Evolutionary conservation across 2,113 vertebrate species (phyloP).

Genomic region (cat (Felis catus)): DNA sequence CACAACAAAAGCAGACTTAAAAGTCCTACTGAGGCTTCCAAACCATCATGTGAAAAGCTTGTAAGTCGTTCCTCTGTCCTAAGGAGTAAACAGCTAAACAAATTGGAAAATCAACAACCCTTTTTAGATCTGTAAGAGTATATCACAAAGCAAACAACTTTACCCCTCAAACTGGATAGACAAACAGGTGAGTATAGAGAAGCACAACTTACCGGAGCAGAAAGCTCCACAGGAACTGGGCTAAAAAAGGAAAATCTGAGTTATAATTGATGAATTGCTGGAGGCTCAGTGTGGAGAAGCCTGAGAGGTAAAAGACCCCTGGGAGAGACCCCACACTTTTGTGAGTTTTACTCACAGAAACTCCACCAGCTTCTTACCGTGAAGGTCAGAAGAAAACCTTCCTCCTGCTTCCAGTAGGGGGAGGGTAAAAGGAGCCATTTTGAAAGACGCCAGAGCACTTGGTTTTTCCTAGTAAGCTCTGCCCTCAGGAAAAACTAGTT

Average conservation of each 20-base stretch:
- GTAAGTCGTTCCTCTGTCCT: too few relatives aligned
- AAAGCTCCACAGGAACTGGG: neutral
- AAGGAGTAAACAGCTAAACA: neutral
- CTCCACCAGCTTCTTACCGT: neutral
- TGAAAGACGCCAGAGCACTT: neutral
- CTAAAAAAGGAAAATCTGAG: too few relatives aligned
- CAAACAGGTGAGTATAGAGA: neutral
- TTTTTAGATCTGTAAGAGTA: neutral
- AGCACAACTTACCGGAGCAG: neutral
- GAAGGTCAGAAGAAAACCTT: fast-evolving
- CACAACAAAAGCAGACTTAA: neutral
- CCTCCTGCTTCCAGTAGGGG: neutral
- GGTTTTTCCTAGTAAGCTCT: neutral
- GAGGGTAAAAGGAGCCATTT: neutral
- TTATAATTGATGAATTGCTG: too few relatives aligned
- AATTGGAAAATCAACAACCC: neutral
- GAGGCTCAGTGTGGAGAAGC: neutral
- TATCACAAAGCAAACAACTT: neutral
- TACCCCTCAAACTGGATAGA: too few relatives aligned
- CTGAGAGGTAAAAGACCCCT: neutral
- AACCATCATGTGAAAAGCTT: too few relatives aligned
- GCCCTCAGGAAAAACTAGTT: neutral
- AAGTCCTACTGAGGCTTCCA: neutral
- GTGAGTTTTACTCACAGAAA: neutral
- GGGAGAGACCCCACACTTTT: neutral